phyloP scores from a whole-genome alignment of 2,797 vertebrate genomes.

The Acomys russatus region DNA sequence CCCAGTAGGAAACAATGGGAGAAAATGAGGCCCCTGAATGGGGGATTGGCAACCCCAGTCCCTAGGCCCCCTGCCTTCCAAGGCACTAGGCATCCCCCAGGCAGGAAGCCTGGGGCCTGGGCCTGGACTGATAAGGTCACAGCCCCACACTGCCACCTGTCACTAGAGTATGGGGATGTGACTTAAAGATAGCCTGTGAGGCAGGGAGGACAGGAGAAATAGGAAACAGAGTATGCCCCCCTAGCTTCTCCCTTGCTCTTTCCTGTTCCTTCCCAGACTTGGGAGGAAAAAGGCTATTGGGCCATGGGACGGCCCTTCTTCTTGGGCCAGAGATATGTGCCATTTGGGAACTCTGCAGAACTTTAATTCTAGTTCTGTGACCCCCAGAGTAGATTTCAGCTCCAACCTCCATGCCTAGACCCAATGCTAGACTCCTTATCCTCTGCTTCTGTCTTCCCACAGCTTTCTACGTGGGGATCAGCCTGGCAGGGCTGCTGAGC shows the following conservation, averaged over 20 bases:
- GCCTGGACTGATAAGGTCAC: conserved; percentile 51
- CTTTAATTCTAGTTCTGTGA: not conserved
- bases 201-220: not conserved
- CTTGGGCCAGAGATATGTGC: not conserved
- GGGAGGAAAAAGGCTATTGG: not conserved
- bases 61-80: not conserved
- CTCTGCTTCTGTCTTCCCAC: not conserved
- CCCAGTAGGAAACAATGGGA: rapidly evolving
- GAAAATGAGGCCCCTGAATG: not conserved
- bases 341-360: not conserved
- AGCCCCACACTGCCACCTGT: not conserved
- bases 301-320: rapidly evolving
- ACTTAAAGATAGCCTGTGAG: conserved; percentile 30
- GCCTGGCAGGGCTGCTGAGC: conserved; percentile 85
- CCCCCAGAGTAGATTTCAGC: not conserved
- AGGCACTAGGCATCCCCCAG: not conserved
- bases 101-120: conserved; percentile 40
- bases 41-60: not conserved
- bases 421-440: not conserved
- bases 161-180: not conserved
- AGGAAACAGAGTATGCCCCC: rapidly evolving
- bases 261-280: not conserved
- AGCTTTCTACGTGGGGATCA: conserved; percentile 86
- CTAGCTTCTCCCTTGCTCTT: rapidly evolving
- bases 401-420: not conserved